Base-by-base conservation (phyloP, 1,140 invertebrate species). In the Cherax destructor region DNA sequence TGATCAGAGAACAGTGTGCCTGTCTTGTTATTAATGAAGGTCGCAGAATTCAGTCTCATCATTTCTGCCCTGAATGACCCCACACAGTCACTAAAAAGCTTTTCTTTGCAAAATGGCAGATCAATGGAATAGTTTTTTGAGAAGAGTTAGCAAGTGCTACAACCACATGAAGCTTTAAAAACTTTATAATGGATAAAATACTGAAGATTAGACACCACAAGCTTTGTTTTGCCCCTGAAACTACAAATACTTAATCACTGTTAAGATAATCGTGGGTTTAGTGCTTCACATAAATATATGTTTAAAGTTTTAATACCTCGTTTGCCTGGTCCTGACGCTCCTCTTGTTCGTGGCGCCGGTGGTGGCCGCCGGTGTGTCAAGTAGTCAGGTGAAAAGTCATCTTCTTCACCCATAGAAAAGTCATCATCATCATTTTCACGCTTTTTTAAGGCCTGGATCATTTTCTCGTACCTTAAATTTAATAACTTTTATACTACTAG, bases 341-440 rank as follows among this genome's bases (percentile, higher is more conserved):
- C 88, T 16, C 83, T 72, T 41, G 88, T 69, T 65, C 59, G 24
- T 9, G 83, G 81, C 50, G 83, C 50, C 2, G 88, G 88, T 69
- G 88, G 83, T 59, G 88, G 83, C 10, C 88, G 81, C 10, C 88
- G 88, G 47, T 84, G 79, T 18, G 88, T 91, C 30, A 91, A 83
- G 59, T 91, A 91, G 72, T 91, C 88, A 3, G 88, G 88, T n/a
- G 88, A 91, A 18, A 69, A 24, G 49, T 91, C 88, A 47, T 91
- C 88, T 30, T 91, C 88, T 41, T 91, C 87, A 21, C 87, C 88
- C 88, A 91, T 61, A 11, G 88, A 91, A 41, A 91, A 72, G 83
- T 91, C 88, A 72, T 89, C 87, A 56, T 91, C 88, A 24, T 91
- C 88, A 47, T 91, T 84, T 24, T 91, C 88, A 10, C 81, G 76